Percentiles rank a stretch among this genome's conserved stretches.
Conservation (phyloP, 2,888 invertebrate species). For the Electrophaes corylata region DNA sequence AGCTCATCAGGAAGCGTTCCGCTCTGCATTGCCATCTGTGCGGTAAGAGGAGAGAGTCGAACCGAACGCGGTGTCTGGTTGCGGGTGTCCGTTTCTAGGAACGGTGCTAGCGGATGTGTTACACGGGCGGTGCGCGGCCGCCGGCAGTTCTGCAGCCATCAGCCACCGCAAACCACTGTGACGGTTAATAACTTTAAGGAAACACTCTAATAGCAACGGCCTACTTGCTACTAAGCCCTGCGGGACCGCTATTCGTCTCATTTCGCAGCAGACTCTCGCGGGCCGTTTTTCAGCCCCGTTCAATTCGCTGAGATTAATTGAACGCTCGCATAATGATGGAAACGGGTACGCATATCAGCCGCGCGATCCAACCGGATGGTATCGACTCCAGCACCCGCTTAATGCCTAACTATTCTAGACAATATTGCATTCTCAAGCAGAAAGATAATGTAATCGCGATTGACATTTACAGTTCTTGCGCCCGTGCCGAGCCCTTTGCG, state of each 20-base stretch:
- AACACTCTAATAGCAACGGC: slow-evolving; percentile 63
- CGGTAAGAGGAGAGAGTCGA: slow-evolving; percentile 76
- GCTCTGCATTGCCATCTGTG: slow-evolving; percentile 74
- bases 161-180: slow-evolving; percentile 22
- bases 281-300: slow-evolving; percentile 57
- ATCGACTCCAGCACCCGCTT: slow-evolving; percentile 50
- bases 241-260: slow-evolving; percentile 61
- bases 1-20: slow-evolving; percentile 77
- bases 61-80: slow-evolving; percentile 66
- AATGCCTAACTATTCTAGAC: slow-evolving; percentile 45
- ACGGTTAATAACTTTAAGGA: slow-evolving; percentile 66
- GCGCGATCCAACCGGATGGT: slow-evolving; percentile 48
- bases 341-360: slow-evolving; percentile 49
- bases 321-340: slow-evolving; percentile 55
- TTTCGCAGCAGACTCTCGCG: slow-evolving; percentile 48
- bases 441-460: slow-evolving; percentile 45
- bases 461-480: slow-evolving; percentile 50
- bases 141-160: slow-evolving; percentile 51
- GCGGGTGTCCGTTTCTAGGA: slow-evolving; percentile 70
- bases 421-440: slow-evolving; percentile 53
- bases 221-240: slow-evolving; percentile 62
- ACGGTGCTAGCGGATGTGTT: slow-evolving; percentile 67
- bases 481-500: slow-evolving; percentile 50
- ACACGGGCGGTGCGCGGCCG: slow-evolving; percentile 55
- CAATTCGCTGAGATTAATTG: slow-evolving; percentile 51